These are phyloP conservation scores for Zaprionus obscuricornis DNA, from an alignment of 2,888 invertebrate genomes.

Conservation along the genomic window DNA sequence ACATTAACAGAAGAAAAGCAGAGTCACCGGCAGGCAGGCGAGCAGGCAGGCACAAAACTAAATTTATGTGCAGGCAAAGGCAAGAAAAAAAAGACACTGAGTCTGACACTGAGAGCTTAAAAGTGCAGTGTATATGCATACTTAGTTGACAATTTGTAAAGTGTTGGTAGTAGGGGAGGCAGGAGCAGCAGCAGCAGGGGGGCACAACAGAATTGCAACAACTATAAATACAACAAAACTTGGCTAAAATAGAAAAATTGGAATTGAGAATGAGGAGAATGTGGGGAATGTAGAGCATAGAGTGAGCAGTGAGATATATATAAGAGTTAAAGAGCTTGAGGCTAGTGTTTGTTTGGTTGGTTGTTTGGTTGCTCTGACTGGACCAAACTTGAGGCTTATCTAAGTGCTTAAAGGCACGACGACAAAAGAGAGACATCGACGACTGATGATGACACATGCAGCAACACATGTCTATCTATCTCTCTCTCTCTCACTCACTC, in stretches of 20 bases:
- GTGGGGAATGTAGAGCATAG: not conserved
- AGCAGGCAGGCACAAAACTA: too few relatives aligned
- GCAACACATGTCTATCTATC: conserved; percentile 30
- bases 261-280: not conserved
- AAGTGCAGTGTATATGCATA: conserved; percentile 61
- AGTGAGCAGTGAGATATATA: too few relatives aligned
- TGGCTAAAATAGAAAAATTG: too few relatives aligned
- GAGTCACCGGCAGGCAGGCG: not conserved
- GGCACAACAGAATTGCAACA: conserved; percentile 14
- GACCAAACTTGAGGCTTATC: conserved; percentile 55
- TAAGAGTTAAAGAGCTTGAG: too few relatives aligned
- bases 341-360: too few relatives aligned
- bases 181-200: conserved; percentile 12
- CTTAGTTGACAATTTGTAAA: conserved; percentile 72
- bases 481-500: conserved; percentile 1
- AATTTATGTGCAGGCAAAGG: conserved; percentile 73
- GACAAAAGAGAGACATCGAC: conserved; percentile 57
- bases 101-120: conserved; percentile 59
- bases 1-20: too few relatives aligned
- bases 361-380: conserved; percentile 5
- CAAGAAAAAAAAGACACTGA: not conserved
- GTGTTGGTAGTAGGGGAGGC: too few relatives aligned
- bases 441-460: conserved; percentile 72
- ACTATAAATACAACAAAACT: conserved; percentile 12
- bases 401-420: conserved; percentile 71